phyloP scores from a whole-genome alignment of 2,113 vertebrate genomes.

The Campylomormyrus tamandua region DNA sequence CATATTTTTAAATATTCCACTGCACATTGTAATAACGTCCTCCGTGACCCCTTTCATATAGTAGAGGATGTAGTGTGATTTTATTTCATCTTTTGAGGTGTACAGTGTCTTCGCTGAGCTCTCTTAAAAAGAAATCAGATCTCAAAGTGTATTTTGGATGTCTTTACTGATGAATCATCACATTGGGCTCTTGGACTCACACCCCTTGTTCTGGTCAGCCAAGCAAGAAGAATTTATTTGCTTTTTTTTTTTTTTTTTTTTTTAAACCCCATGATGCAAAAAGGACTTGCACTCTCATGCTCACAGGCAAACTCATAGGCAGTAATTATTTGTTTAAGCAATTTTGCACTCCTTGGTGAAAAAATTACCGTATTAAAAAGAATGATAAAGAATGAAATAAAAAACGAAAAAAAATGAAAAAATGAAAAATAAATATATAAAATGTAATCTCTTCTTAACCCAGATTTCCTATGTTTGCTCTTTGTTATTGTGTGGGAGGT shows the following conservation, averaged over 20 bases:
- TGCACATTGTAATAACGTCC: background rate
- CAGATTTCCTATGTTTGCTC: background rate
- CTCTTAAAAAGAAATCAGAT: conserved; percentile 28
- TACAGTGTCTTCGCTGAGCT: background rate
- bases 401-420: background rate
- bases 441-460: background rate
- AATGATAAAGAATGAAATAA: background rate
- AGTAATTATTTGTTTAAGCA: background rate
- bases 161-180: conserved; percentile 28
- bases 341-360: background rate
- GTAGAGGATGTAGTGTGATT: background rate
- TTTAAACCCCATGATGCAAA: background rate
- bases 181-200: conserved; percentile 18
- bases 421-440: background rate
- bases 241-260: background rate
- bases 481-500: background rate
- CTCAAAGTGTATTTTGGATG: conserved; percentile 11
- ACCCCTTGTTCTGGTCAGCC: conserved; percentile 30
- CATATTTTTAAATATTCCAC: background rate
- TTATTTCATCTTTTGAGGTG: background rate
- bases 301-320: background rate
- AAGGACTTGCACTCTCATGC: background rate
- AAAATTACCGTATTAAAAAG: background rate
- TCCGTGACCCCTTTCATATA: background rate
- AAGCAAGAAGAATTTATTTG: conserved; percentile 18